These are phyloP conservation scores for Coenonympha glycerion DNA, from an alignment of 2,888 invertebrate genomes.

Conservation along the genomic window DNA sequence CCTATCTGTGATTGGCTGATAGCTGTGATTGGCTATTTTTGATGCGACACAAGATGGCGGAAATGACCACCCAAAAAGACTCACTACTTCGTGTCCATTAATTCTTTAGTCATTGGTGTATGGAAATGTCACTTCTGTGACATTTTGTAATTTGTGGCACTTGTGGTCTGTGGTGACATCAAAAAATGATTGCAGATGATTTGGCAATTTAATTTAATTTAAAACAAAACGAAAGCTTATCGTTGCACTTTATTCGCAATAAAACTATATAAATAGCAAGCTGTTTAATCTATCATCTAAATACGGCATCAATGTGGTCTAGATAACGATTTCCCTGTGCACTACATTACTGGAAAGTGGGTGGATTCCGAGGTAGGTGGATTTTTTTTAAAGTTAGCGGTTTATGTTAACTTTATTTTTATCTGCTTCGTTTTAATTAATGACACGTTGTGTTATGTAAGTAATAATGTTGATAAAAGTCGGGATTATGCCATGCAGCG, in stretches of 20 bases:
- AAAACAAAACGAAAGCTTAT: slow-evolving; percentile 26
- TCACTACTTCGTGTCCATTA: too few relatives aligned
- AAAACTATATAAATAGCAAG: slow-evolving; percentile 3
- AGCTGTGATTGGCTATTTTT: too few relatives aligned
- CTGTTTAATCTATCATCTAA: neutral
- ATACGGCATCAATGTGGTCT: slow-evolving; percentile 2
- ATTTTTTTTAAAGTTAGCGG: slow-evolving; percentile 42
- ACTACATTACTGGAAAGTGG: slow-evolving; percentile 8
- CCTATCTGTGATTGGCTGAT: too few relatives aligned
- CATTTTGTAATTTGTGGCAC: too few relatives aligned
- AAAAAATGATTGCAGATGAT: too few relatives aligned
- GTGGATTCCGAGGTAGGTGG: slow-evolving; percentile 31
- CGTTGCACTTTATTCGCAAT: slow-evolving; percentile 14
- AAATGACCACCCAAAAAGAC: too few relatives aligned
- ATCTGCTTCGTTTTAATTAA: slow-evolving; percentile 46
- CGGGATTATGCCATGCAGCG: slow-evolving; percentile 40
- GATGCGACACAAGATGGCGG: too few relatives aligned
- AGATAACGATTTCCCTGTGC: neutral
- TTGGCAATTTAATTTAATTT: slow-evolving; percentile 43
- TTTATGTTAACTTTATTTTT: slow-evolving; percentile 27
- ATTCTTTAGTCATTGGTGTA: too few relatives aligned
- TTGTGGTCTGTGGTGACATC: too few relatives aligned
- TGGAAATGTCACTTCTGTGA: too few relatives aligned
- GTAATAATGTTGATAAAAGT: slow-evolving; percentile 50
- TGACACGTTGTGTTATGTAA: slow-evolving; percentile 55